Conservation (phyloP, 1,140 invertebrate species). For the Drosophila burlai region DNA sequence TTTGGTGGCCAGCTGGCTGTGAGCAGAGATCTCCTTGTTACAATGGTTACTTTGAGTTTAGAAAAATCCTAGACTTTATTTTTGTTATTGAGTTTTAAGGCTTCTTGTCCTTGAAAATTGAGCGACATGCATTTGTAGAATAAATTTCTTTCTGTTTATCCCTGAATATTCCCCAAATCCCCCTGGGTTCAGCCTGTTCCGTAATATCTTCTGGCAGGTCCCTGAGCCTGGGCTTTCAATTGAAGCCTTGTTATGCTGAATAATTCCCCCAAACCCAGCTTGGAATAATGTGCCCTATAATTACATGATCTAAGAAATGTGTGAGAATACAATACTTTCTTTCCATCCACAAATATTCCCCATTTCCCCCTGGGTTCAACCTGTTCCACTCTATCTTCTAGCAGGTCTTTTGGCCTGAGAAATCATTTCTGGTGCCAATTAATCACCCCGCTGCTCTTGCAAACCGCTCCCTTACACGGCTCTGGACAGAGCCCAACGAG, state of each 20-base stretch:
- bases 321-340: not conserved
- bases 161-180: no score
- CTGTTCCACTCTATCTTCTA: not conserved
- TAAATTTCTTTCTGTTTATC: no score
- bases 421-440: constrained; percentile 1
- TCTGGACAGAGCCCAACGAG: not conserved
- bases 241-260: not conserved
- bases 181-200: no score
- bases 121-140: no score
- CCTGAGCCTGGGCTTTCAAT: no score
- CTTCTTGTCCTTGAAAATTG: no score
- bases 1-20: not conserved
- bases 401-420: not conserved
- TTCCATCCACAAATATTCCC: not conserved
- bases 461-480: not conserved
- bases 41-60: no score
- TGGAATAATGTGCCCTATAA: not conserved
- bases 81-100: no score
- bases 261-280: not conserved
- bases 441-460: constrained; percentile 1
- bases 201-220: no score
- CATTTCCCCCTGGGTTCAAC: not conserved
- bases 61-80: no score
- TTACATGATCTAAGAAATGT: not conserved
- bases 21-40: no score